Conservation (phyloP, 2,888 invertebrate genomes). For the Drosophila birchii region DNA sequence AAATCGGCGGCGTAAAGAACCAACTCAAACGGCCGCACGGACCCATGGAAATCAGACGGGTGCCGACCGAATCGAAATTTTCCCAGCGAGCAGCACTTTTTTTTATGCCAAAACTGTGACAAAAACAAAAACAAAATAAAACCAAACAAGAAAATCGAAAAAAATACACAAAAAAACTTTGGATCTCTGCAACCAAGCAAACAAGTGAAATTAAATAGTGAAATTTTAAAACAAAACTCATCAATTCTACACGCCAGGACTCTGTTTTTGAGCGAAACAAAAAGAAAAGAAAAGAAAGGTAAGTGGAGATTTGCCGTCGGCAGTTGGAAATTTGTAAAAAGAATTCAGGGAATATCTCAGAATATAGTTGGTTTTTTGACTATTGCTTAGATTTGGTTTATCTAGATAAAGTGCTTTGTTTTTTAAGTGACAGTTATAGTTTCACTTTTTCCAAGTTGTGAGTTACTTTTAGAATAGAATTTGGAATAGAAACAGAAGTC, state of each 20-base stretch:
- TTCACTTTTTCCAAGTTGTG: neutral
- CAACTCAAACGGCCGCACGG: constrained; percentile 7
- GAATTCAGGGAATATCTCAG: neutral
- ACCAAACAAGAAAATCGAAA: neutral
- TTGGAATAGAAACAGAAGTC: neutral
- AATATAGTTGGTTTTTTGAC: neutral
- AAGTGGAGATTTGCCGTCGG: constrained; percentile 8
- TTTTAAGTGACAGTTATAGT: neutral
- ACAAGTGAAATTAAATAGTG: constrained; percentile 10
- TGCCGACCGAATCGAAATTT: neutral
- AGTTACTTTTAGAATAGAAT: neutral
- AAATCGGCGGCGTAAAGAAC: constrained; percentile 8
- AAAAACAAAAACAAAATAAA: constrained; percentile 1
- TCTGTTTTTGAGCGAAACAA: neutral
- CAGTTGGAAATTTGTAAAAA: neutral
- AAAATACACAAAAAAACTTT: neutral
- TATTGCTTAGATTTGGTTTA: neutral
- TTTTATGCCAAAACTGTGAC: constrained; percentile 4
- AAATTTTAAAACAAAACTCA: neutral
- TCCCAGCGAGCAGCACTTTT: neutral
- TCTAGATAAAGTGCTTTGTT: too few species aligned
- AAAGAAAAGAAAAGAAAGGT: constrained; percentile 1
- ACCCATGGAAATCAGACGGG: constrained; percentile 14
- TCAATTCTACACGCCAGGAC: neutral
- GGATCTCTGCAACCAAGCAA: constrained; percentile 3